phyloP scores from a whole-genome alignment of 92 coral and sea anemone species.

The Umimayanthus chanpuru region DNA sequence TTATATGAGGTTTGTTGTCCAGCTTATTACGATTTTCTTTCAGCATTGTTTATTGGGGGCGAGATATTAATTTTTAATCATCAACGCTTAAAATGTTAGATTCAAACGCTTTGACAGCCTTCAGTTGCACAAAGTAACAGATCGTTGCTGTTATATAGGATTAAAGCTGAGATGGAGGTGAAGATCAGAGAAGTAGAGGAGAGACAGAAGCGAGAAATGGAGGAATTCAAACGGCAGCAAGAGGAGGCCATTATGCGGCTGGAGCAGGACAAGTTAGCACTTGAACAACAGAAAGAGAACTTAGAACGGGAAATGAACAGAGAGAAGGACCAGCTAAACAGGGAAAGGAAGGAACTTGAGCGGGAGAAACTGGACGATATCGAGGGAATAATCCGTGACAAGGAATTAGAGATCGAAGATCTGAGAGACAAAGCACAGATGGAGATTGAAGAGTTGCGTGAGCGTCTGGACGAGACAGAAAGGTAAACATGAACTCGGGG shows the following conservation, averaged over 20 bases:
- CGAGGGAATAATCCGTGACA: conserved; percentile 81
- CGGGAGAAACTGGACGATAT: conserved; percentile 92
- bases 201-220: conserved; percentile 69
- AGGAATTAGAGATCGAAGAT: conserved; percentile 85
- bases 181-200: conserved; percentile 77
- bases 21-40: background rate
- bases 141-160: conserved; percentile 45
- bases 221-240: conserved; percentile 74
- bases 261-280: conserved; percentile 76
- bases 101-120: background rate
- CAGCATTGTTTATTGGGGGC: background rate
- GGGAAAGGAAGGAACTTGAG: conserved; percentile 82
- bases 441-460: conserved; percentile 90
- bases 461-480: conserved; percentile 87
- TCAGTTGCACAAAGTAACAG: background rate
- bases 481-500: conserved; percentile 55
- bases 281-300: conserved; percentile 83
- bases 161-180: conserved; percentile 78
- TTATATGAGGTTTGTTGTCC: background rate
- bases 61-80: background rate
- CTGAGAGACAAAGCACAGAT: conserved; percentile 93
- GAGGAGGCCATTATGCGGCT: conserved; percentile 65
- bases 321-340: conserved; percentile 82
- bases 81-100: background rate
- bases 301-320: conserved; percentile 78